Evolutionary conservation across 2,797 vertebrate species (phyloP).

Genomic region (Scyliorhinus canicula): DNA sequence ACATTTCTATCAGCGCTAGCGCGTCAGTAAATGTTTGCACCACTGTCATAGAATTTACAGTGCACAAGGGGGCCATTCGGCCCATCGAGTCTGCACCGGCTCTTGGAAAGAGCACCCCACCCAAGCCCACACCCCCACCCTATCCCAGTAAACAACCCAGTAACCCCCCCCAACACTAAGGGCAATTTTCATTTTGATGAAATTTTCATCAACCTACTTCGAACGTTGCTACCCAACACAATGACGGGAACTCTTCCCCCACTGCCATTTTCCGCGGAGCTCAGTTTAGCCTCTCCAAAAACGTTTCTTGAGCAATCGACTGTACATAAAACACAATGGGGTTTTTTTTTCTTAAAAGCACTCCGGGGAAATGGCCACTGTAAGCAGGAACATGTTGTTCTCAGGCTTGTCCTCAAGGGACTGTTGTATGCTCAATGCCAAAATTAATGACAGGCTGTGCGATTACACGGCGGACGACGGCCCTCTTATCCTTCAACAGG

Average conservation of each 20-base stretch:
- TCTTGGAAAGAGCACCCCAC: no score
- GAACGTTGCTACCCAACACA: background rate
- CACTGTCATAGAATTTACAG: no score
- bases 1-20: background rate
- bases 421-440: background rate
- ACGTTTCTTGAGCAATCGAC: background rate
- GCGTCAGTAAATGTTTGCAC: background rate
- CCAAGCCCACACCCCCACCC: no score
- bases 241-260: background rate
- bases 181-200: no score
- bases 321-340: background rate
- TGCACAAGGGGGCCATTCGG: no score
- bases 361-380: no score
- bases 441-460: no score
- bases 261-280: no score
- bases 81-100: no score
- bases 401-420: background rate
- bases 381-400: background rate
- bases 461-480: background rate
- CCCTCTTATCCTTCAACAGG: background rate
- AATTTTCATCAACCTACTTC: background rate
- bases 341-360: no score
- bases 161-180: no score
- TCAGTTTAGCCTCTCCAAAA: background rate
- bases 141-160: no score